phyloP scores from a whole-genome alignment of 2,797 vertebrate genomes.

The Liasis olivaceus region DNA sequence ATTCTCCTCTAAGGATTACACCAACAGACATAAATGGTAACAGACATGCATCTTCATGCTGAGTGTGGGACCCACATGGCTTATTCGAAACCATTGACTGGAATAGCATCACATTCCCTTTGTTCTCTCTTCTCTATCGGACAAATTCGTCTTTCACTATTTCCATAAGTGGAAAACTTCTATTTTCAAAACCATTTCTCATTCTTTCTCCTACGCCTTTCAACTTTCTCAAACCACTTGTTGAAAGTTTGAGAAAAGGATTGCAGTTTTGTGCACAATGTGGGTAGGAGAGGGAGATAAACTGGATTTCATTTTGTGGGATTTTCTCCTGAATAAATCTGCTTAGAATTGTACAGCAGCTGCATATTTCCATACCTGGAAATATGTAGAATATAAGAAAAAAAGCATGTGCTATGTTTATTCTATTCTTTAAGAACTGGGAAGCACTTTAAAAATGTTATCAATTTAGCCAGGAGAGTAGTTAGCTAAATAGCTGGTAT shows the following conservation, averaged over 20 bases:
- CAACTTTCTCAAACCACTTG: not conserved
- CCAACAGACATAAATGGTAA: not conserved
- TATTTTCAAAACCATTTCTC: not conserved
- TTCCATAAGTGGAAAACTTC: not conserved
- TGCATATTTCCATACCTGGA: not conserved
- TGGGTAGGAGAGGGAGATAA: not conserved
- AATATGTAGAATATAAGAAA: not conserved
- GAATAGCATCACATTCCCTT: not conserved
- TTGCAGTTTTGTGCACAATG: not conserved
- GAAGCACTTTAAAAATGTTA: not conserved
- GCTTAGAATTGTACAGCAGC: not conserved
- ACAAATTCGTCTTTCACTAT: not conserved
- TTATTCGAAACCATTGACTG: not conserved
- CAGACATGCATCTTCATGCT: not conserved
- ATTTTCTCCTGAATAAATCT: not conserved
- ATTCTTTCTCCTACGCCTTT: rapidly evolving
- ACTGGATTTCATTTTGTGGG: not conserved
- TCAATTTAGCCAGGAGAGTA: not conserved
- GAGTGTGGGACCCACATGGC: not conserved
- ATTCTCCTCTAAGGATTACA: not conserved
- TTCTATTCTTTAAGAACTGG: not conserved
- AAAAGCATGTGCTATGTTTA: not conserved
- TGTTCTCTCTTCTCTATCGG: not conserved
- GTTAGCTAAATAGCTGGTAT: not conserved
- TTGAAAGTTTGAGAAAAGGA: not conserved